Base-by-base conservation (phyloP, 2,113 vertebrate genomes). In the Pseudorasbora parva region DNA sequence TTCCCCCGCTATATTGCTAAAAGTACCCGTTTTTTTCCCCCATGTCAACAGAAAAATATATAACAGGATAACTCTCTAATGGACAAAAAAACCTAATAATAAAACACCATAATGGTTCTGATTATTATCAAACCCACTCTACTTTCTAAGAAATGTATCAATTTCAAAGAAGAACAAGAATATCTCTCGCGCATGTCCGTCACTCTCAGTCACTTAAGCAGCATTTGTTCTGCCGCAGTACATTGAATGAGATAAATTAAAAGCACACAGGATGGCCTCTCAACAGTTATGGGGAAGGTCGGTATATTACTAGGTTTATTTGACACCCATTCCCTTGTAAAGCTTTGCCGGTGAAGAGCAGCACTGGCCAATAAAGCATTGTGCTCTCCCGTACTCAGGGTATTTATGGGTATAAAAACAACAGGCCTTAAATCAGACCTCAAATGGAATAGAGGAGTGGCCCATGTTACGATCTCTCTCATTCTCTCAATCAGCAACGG, bases 291-390 rank as follows among this genome's bases (percentile, higher is more conserved):
- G 88, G 88, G 89, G 49, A 78, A 89, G 86, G 86, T 84, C 89
- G 87, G 87, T 92, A 93, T 92, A 94, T 94, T 93, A 92, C 85
- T 49, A 83, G 92, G 88, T 93, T 93, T 94, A 94, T 92, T 90
- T 92, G 93, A 92, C 92, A 92, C 84, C 85, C 54, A 37, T 89
- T 89, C 86, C 90, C 92, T 86, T 90, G 90, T 93, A 92, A 94
- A 93, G 84, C 86, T 85, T 56, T 84, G 86, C 90, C 86, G 89
- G 88, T 77, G 43, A 89, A 91, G 89, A 91, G 82, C 82, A 82
- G 89, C 88, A 82, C 47, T 62, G 87, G 83, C 88, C 88, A 85
- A 92, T 94, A 95, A 93, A 94, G 85, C 88, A 91, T 9, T 41
- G 88, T 57, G 73, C 86, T 82, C 89, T 89, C 87, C 88, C 86